A percentile compares a stretch with the other conserved stretches of the same genome.
phyloP scores from a whole-genome alignment of 2,797 vertebrate species.

The Anguilla anguilla region DNA sequence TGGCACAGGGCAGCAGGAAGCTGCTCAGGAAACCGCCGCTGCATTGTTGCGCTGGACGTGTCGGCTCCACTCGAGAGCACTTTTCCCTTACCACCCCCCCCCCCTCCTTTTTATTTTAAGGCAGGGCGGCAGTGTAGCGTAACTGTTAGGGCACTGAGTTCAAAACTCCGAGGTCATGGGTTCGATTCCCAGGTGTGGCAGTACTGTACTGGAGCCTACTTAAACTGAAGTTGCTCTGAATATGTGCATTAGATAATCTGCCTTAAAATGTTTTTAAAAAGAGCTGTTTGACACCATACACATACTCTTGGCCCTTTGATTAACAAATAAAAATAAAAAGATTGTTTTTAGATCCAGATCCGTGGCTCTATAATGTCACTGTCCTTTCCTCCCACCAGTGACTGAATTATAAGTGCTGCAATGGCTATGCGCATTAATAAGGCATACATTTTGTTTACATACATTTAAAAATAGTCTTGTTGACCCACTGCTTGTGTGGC shows the following conservation, averaged over 20 bases:
- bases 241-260: neutral
- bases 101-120: neutral
- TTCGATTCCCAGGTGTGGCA: neutral
- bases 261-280: neutral
- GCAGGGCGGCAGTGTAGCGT: neutral
- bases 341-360: neutral
- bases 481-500: neutral
- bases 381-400: too few relatives aligned
- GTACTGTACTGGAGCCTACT: neutral
- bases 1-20: conserved; percentile 61
- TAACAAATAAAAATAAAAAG: neutral
- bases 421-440: too few relatives aligned
- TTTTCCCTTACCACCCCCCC: conserved; percentile 29
- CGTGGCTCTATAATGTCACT: neutral
- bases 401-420: too few relatives aligned
- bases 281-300: neutral
- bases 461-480: too few relatives aligned
- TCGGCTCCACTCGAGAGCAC: conserved; percentile 48
- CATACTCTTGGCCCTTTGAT: neutral
- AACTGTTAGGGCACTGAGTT: neutral
- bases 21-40: conserved; percentile 65
- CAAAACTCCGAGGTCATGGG: neutral
- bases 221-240: neutral
- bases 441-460: too few relatives aligned
- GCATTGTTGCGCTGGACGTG: conserved; percentile 63